A percentile compares a stretch with the other conserved stretches of the same genome.
phyloP scores from a whole-genome alignment of 2,888 invertebrate species.

The Eumerus sabulonum region DNA sequence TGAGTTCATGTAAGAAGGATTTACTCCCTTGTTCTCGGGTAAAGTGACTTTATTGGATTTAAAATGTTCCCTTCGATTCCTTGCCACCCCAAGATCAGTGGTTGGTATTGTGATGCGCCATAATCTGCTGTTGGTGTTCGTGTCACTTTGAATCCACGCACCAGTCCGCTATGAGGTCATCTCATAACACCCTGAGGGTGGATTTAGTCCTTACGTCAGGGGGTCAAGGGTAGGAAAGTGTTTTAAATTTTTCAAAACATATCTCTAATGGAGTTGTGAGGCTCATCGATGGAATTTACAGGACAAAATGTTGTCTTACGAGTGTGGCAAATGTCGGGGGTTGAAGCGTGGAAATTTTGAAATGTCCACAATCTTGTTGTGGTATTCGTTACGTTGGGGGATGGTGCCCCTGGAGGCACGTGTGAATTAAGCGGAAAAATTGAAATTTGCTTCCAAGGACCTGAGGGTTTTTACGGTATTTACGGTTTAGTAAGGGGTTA shows the following conservation, averaged over 20 bases:
- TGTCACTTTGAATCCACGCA: conserved; percentile 65
- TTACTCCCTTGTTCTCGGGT: conserved; percentile 68
- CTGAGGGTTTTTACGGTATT: conserved; percentile 11
- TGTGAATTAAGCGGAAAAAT: conserved; percentile 43
- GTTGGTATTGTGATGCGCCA: conserved; percentile 52
- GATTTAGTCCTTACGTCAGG: conserved; percentile 50
- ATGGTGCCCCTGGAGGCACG: background rate
- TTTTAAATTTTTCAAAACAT: conserved; percentile 58
- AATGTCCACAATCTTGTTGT: conserved; percentile 62
- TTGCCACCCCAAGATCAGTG: conserved; percentile 39
- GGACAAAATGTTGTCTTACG: conserved; percentile 37
- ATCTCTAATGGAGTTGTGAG: conserved; percentile 64
- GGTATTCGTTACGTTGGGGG: conserved; percentile 30
- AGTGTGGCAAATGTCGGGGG: conserved; percentile 29
- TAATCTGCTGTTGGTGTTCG: conserved; percentile 67
- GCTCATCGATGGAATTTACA: conserved; percentile 57
- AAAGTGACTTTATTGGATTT: conserved; percentile 78
- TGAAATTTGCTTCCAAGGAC: conserved; percentile 30
- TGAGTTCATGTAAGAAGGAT: conserved; percentile 67
- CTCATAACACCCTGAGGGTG: conserved; percentile 30
- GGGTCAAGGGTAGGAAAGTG: conserved; percentile 25
- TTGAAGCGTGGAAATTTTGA: conserved; percentile 60
- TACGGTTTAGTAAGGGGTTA: background rate
- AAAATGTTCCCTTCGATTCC: conserved; percentile 4
- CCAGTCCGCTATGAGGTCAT: conserved; percentile 60